phyloP scores from a whole-genome alignment of 2,113 vertebrate genomes.

The Triplophysa tibetana region DNA sequence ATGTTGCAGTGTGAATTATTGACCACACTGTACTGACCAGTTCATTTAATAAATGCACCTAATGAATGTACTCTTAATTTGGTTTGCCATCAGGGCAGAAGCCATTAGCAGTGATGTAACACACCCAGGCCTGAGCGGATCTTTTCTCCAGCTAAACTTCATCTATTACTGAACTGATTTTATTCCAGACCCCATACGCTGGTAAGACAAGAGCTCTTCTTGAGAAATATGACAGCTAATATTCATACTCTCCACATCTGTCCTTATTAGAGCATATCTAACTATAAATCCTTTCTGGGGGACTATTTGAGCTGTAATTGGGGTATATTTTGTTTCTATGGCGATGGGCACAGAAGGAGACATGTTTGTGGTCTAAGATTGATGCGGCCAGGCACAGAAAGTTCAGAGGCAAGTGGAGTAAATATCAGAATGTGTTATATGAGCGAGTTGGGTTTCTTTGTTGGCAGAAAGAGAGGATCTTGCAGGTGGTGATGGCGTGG shows the following conservation, averaged over 20 bases:
- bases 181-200: not conserved
- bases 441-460: not conserved
- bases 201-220: constrained; percentile 9
- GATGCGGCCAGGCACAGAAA: not conserved
- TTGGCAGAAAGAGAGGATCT: not conserved
- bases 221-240: constrained; percentile 29
- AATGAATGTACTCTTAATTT: constrained; percentile 55
- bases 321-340: constrained; percentile 46
- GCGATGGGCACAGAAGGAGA: constrained; percentile 28
- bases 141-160: constrained; percentile 30
- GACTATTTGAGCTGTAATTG: constrained; percentile 33
- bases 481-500: not conserved
- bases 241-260: constrained; percentile 20
- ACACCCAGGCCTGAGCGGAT: constrained; percentile 27
- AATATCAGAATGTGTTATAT: constrained; percentile 21
- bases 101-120: constrained; percentile 50
- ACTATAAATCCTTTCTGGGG: constrained; percentile 28
- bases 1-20: constrained; percentile 8
- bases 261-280: constrained; percentile 44
- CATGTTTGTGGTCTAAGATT: constrained; percentile 17
- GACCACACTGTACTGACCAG: constrained; percentile 15
- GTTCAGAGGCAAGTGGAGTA: not conserved
- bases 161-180: constrained; percentile 30
- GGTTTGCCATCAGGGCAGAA: constrained; percentile 51
- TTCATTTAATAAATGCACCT: constrained; percentile 48